Evolutionary conservation across 2,797 vertebrate genomes (phyloP).

Genomic region (Pangasius larnaudii): DNA sequence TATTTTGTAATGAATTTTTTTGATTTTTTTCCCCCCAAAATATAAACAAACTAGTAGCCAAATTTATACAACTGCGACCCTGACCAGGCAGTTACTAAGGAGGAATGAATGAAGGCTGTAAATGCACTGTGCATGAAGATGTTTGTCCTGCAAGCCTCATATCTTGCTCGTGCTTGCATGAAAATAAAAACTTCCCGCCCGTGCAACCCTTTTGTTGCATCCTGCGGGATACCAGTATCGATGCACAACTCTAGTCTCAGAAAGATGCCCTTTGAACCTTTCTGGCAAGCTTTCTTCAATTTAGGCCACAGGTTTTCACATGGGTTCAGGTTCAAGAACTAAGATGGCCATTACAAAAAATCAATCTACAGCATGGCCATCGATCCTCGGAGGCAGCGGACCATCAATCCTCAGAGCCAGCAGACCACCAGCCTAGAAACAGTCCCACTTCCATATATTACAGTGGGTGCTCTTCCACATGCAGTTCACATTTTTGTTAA

Average conservation of each 20-base stretch:
- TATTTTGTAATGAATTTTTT: not conserved
- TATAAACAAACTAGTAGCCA: not conserved
- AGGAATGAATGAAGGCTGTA: slow-evolving; percentile 21
- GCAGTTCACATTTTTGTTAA: not conserved
- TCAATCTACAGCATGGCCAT: not conserved
- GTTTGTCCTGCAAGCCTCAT: slow-evolving; percentile 14
- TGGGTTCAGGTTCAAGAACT: not conserved
- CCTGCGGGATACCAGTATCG: slow-evolving; percentile 15
- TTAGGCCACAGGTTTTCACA: not conserved
- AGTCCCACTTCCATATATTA: not conserved
- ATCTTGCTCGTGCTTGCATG: slow-evolving; percentile 26
- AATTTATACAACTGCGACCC: not conserved
- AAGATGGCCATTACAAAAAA: not conserved
- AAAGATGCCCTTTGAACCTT: not conserved
- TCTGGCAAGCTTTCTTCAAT: not conserved
- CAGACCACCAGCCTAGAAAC: not conserved
- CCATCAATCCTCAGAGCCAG: not conserved
- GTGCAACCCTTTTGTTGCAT: slow-evolving; percentile 22
- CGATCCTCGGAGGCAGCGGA: not conserved
- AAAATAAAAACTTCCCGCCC: not conserved
- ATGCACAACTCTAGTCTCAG: slow-evolving; percentile 32
- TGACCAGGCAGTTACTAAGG: slow-evolving; percentile 7
- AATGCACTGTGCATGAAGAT: slow-evolving; percentile 14
- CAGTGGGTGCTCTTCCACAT: not conserved
- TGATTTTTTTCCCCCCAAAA: not conserved